Evolutionary conservation across 1,140 invertebrate genomes (phyloP).

Genomic region (Cylas formicarius): DNA sequence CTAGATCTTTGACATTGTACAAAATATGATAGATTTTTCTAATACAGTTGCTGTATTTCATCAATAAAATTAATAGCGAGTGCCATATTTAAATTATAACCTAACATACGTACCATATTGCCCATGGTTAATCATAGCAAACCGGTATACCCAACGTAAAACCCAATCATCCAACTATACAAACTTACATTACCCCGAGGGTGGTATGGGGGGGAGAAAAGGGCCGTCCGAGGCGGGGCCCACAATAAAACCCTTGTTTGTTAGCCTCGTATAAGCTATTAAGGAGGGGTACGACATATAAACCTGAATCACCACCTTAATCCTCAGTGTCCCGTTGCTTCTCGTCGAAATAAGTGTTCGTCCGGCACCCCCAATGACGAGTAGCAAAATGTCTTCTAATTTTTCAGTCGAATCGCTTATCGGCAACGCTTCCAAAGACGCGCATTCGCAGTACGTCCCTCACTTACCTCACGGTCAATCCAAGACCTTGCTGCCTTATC

Average conservation of each 20-base stretch:
- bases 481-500: constrained; percentile 49
- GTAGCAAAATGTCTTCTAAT: constrained; percentile 59
- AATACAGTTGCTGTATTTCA: too few species aligned
- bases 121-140: too few species aligned
- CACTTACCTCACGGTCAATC: constrained; percentile 19
- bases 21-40: too few species aligned
- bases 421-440: constrained; percentile 52
- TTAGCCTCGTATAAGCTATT: constrained; percentile 12
- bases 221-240: constrained; percentile 27
- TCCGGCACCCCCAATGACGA: neutral
- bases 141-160: too few species aligned
- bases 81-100: too few species aligned
- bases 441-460: constrained; percentile 33
- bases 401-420: constrained; percentile 70
- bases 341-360: too few species aligned
- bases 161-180: too few species aligned
- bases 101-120: too few species aligned
- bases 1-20: too few species aligned
- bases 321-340: constrained; percentile 4
- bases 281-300: too few species aligned
- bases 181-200: too few species aligned
- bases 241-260: constrained; percentile 19
- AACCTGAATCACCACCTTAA: constrained; percentile 5
- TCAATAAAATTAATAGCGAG: too few species aligned
- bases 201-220: constrained; percentile 18